These are phyloP conservation scores for Eospalax fontanierii DNA, from an alignment of 2,797 vertebrate genomes.

Conservation along the genomic window DNA sequence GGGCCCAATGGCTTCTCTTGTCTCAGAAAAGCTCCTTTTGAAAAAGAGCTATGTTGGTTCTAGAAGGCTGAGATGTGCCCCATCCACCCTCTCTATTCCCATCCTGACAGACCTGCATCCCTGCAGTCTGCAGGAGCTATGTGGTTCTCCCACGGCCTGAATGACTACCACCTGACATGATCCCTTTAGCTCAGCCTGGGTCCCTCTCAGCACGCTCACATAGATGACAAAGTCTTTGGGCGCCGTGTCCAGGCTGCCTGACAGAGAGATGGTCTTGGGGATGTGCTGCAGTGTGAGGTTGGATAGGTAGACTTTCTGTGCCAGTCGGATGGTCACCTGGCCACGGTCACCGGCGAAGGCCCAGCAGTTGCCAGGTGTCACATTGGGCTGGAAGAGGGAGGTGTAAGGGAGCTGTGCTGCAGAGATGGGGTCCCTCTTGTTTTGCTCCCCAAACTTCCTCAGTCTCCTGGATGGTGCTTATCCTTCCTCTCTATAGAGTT, in stretches of 20 bases:
- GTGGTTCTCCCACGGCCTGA: not conserved
- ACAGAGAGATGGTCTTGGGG: conserved; percentile 75
- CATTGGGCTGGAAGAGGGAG: conserved; percentile 73
- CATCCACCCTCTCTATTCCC: not conserved
- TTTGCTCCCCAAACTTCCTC: not conserved
- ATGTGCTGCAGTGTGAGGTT: conserved; percentile 80
- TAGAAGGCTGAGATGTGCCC: not conserved
- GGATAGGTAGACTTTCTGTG: conserved; percentile 76
- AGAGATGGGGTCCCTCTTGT: not conserved
- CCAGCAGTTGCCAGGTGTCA: conserved; percentile 85
- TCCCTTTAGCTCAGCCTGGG: not conserved
- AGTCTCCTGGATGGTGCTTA: not conserved
- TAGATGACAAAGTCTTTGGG: conserved; percentile 80
- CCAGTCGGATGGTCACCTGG: conserved; percentile 78
- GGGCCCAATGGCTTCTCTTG: not conserved
- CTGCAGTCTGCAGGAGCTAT: not conserved
- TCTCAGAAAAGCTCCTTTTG: not conserved
- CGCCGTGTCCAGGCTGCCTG: conserved; percentile 45
- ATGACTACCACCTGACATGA: rapidly evolving
- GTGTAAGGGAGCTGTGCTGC: too few relatives aligned
- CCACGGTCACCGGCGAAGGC: conserved; percentile 67
- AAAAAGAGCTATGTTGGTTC: not conserved
- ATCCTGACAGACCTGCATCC: not conserved
- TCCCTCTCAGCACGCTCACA: conserved; percentile 35
- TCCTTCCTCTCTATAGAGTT: not conserved